Percentiles rank a stretch among this genome's conserved stretches.
Conservation (phyloP, 2,113 vertebrate genomes). For the Tenrec ecaudatus region DNA sequence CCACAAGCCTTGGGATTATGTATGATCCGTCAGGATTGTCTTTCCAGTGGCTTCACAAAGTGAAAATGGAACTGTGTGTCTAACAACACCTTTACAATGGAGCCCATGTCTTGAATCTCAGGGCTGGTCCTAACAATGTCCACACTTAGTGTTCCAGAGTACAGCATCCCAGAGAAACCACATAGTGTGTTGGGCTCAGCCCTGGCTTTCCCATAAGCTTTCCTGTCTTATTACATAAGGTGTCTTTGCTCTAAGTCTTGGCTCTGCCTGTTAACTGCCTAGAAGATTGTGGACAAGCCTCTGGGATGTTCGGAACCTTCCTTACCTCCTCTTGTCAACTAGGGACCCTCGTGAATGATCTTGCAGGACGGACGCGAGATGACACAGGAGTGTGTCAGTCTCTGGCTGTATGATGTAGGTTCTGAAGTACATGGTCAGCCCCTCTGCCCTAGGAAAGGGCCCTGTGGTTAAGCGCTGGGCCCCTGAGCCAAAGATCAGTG, state of each 20-base stretch:
- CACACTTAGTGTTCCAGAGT: neutral
- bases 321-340: neutral
- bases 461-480: too few species aligned
- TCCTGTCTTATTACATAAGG: too few species aligned
- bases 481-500: too few species aligned
- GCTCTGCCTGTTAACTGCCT: neutral
- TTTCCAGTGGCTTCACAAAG: neutral
- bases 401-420: neutral
- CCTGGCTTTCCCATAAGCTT: neutral
- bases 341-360: neutral
- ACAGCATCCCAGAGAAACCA: neutral
- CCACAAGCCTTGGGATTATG: neutral
- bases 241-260: neutral
- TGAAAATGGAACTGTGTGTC: neutral
- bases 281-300: neutral
- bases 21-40: neutral
- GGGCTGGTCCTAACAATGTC: neutral
- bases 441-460: too few species aligned
- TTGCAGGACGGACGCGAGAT: neutral
- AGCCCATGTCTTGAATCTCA: neutral
- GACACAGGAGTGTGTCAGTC: neutral
- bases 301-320: neutral
- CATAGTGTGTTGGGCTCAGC: neutral
- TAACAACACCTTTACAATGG: neutral
- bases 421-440: neutral